A percentile compares a stretch with the other conserved stretches of the same genome.
phyloP scores from a whole-genome alignment of 2,888 invertebrate genomes.

The Sinodicranocentrus sp. region DNA sequence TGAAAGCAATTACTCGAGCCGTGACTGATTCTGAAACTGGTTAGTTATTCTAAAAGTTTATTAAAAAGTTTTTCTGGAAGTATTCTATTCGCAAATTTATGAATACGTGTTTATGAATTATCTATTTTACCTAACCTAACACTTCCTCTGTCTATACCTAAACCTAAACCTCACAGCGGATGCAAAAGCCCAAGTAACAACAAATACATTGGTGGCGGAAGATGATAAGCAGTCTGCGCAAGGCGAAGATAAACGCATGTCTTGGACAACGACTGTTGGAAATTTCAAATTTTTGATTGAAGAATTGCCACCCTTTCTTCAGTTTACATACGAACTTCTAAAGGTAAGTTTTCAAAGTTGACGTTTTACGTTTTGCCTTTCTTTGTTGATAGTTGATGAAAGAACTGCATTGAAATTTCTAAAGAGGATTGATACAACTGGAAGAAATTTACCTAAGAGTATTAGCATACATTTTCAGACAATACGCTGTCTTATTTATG shows the following conservation, averaged over 20 bases:
- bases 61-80: background rate
- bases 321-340: slow-evolving; percentile 93
- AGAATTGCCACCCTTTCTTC: slow-evolving; percentile 93
- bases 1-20: slow-evolving; percentile 90
- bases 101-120: background rate
- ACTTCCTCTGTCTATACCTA: no score
- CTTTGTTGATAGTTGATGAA: no score
- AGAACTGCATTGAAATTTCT: no score
- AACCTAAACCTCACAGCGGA: no score
- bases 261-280: slow-evolving; percentile 96
- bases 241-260: slow-evolving; percentile 80
- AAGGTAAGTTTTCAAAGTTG: slow-evolving; percentile 83
- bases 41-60: slow-evolving; percentile 78
- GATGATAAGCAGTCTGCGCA: slow-evolving; percentile 80
- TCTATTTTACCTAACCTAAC: no score
- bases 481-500: no score
- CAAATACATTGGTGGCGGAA: slow-evolving; percentile 87
- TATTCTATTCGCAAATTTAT: no score
- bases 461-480: no score
- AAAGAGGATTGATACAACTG: no score
- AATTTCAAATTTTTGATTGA: slow-evolving; percentile 94
- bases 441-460: no score
- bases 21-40: slow-evolving; percentile 94
- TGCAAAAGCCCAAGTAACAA: slow-evolving; percentile 86
- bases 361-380: no score